These are phyloP conservation scores for Pyrrhosoma nymphula DNA, from an alignment of 2,888 invertebrate genomes.

Conservation along the genomic window DNA sequence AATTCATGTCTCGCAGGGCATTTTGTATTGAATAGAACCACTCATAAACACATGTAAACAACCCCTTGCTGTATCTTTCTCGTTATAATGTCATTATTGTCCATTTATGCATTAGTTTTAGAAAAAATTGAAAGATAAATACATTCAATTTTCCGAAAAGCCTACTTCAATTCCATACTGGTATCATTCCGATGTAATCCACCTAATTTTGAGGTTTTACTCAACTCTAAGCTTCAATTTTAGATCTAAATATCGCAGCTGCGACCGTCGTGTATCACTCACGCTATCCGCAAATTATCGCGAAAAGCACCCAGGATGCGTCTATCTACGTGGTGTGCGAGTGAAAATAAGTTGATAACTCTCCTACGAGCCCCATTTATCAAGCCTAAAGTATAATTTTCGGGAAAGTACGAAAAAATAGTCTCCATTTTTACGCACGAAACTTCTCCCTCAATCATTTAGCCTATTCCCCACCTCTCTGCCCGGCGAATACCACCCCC, in stretches of 20 bases:
- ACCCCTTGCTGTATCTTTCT: no score
- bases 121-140: no score
- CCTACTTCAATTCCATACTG: no score
- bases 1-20: no score
- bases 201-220: background rate
- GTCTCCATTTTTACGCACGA: background rate
- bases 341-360: background rate
- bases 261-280: background rate
- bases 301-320: background rate
- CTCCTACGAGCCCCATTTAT: background rate
- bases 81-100: no score
- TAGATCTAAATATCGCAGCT: background rate
- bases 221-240: background rate
- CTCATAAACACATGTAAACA: no score
- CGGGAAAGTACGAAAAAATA: background rate
- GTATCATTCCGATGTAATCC: no score
- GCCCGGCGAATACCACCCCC: no score
- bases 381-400: background rate
- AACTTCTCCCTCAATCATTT: background rate
- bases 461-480: no score
- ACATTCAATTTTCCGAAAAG: no score
- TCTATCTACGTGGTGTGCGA: background rate
- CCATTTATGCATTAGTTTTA: no score
- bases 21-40: no score
- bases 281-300: background rate